Percentiles rank a stretch among this genome's conserved stretches.
Evolutionary conservation across 2,888 invertebrate genomes (phyloP).

Genomic region (Eudiplozoon nipponicum): DNA sequence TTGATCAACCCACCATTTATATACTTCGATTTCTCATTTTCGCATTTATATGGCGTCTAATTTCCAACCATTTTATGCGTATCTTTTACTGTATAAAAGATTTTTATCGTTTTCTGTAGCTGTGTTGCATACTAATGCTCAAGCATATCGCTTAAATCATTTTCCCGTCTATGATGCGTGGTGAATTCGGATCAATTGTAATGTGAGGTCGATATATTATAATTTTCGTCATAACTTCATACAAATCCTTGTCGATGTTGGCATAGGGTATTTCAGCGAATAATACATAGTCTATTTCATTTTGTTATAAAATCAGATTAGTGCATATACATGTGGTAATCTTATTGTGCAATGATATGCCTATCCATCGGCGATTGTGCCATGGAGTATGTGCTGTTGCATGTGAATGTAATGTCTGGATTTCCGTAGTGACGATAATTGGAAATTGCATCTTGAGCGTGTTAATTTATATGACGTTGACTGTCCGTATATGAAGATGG

Average conservation of each 20-base stretch:
- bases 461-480: slow-evolving; percentile 23
- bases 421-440: too few species aligned
- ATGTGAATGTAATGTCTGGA: too few species aligned
- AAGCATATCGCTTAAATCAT: slow-evolving; percentile 26
- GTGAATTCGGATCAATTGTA: slow-evolving; percentile 18
- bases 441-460: too few species aligned
- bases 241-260: slow-evolving; percentile 17
- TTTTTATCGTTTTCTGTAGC: slow-evolving; percentile 21
- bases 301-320: slow-evolving; percentile 19
- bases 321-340: too few species aligned
- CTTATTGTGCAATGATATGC: too few species aligned
- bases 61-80: slow-evolving; percentile 12
- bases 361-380: too few species aligned
- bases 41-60: neutral
- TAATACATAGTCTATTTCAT: slow-evolving; percentile 18
- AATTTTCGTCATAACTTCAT: slow-evolving; percentile 16
- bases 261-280: slow-evolving; percentile 19
- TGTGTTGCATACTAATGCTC: slow-evolving; percentile 20
- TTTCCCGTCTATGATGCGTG: slow-evolving; percentile 25
- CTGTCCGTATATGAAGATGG: slow-evolving; percentile 22
- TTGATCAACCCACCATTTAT: too few species aligned
- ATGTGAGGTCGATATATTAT: slow-evolving; percentile 21
- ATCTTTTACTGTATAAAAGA: slow-evolving; percentile 21
- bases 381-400: too few species aligned
- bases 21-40: too few species aligned